Conservation (phyloP, 2,113 vertebrate species). For the Octodon degus region DNA sequence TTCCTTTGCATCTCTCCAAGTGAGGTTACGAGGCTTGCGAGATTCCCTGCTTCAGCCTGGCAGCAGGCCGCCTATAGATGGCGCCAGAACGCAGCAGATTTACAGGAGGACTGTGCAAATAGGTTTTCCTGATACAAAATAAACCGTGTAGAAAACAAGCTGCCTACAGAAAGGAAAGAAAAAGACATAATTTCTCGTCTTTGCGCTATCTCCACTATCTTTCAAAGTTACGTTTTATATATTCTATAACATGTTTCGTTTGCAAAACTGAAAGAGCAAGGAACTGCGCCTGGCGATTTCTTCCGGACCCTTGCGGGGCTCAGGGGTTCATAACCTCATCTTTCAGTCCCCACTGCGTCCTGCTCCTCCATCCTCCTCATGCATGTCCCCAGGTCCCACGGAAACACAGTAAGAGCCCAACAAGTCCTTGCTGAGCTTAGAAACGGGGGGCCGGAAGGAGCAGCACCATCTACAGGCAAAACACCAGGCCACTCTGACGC, state of each 20-base stretch:
- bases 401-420: neutral
- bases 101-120: accelerated
- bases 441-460: neutral
- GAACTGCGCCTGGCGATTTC: neutral
- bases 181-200: neutral
- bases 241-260: neutral
- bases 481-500: neutral
- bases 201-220: neutral
- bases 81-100: slow-evolving; percentile 47
- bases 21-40: neutral
- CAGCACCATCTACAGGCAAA: neutral
- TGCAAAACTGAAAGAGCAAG: neutral
- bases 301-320: neutral
- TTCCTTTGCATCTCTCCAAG: neutral
- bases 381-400: neutral
- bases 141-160: accelerated
- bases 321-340: neutral
- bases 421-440: neutral
- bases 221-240: neutral
- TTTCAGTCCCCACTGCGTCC: neutral
- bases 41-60: no score
- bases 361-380: neutral
- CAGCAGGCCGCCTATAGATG: neutral
- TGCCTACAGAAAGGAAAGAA: neutral
- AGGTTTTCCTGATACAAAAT: neutral